Evolutionary conservation across 2,113 vertebrate genomes (phyloP), one percentile per base, ranked within the genome.

Genomic region (Aleadryas rufinucha): DNA sequence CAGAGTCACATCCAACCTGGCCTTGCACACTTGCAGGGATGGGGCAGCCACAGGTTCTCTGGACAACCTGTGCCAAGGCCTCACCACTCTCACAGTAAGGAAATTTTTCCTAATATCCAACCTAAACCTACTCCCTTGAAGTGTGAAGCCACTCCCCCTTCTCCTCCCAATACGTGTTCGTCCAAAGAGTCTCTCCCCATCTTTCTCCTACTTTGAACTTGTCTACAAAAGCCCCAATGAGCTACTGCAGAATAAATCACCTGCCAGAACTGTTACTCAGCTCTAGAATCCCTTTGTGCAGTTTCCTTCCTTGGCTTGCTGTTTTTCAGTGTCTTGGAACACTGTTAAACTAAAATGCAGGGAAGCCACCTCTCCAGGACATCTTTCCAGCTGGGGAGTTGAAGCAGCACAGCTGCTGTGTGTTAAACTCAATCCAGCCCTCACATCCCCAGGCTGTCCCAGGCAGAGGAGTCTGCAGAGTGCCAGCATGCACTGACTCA

Each of bases 1-100:
- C 44, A 19, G 9, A 52, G 28, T 39, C 19, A 3, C 16, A 5
- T 66, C 28, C 69, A 66, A 1, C 45, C 33, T 17, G 33, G 31
- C 10, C 37, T 65, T 19, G 18, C 2, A 27, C 12, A 33, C 5
- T 44, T 20, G 4, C 50, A 44, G 31, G 59, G 22, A 20, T 44
- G 37, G 27, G 7, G 16, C 45, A 74, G 7, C 28, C 52, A 44
- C 44, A 66, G 10, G 13, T 16, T 2, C 44, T 30, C 44, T 33
- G 50, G 17, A 2, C 18, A 80, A 0, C 8, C 50, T 52, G 16
- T n/a, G 24, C 60, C 76, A 37, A 42, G 0, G 10, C 19, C 10
- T 52, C 27, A 23, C 8, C 37, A 28, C 7, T 18, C 37, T 24
- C 44, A 52, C 8, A n/a, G 13, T 0, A 3, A 27, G n/a, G 28